Base-by-base conservation (phyloP, 2,888 invertebrate species). In the Pristionchus maxplancki region DNA sequence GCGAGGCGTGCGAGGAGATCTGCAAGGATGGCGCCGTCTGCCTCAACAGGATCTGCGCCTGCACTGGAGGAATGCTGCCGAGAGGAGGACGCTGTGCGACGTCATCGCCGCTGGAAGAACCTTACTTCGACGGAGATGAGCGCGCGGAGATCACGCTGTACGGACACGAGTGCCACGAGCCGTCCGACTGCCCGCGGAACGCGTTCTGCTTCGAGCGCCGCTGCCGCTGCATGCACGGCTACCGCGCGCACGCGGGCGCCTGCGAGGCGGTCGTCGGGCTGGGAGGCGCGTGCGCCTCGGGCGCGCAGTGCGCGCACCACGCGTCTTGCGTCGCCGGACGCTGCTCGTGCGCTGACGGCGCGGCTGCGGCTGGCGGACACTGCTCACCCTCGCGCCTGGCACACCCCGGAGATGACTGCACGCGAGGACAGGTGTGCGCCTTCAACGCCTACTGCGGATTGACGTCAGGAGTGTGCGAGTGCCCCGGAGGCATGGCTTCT, bases 381-480 rank as follows among this genome's bases (percentile, higher is more conserved):
- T 93, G 94, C 71, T 89, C 90, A 9, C 64, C 90, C 17, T 89
- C 91, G 8, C 89, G 89, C 44, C 89, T 91, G 50, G 91, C 92
- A 24, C 91, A 91, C 62, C 94, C 93, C 15, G 94, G 94, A 40
- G 93, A 93, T 74, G 91, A 91, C 24, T 93, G 93, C 85, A 87
- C 90, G 5, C 86, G 89, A 3, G 37, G 82, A 11, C 91, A 90
- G 50, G 90, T 88, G 24, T 93, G 93, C 89, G 90, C 90, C 67
- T 90, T 90, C 88, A 91, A 92, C 88, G 90, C 91, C 53, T 91
- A 92, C 64, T 94, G 94, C 88, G 91, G 92, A 37, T 88, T 91
- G 88, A 92, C 92, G 89, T 91, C 91, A 82, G 93, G 93, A 11
- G 93, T 94, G 17, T 94, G 94, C 88, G 94, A 94, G 88, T 94